Evolutionary conservation across 2,113 vertebrate genomes (phyloP).

Genomic region (Dipodomys ordii): DNA sequence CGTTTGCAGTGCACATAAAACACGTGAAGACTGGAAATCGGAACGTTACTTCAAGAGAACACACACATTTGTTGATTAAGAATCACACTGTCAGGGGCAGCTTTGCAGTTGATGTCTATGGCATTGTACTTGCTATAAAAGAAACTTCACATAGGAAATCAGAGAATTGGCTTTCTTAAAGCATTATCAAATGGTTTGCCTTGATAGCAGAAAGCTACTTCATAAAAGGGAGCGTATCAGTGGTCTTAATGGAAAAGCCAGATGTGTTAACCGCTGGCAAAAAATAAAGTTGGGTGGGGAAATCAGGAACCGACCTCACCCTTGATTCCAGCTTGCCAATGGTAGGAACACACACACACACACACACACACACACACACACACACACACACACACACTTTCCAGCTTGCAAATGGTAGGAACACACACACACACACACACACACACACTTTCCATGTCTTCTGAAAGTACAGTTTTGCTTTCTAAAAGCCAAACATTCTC

Average conservation of each 20-base stretch:
- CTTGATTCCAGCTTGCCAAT: constrained; percentile 62
- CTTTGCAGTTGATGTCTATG: constrained; percentile 51
- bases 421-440: constrained; percentile 34
- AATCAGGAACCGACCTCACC: constrained; percentile 26
- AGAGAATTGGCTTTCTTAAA: constrained; percentile 51
- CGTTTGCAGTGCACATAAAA: neutral
- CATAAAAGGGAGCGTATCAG: neutral
- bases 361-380: too few relatives aligned
- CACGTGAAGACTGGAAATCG: constrained; percentile 31
- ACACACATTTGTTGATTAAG: constrained; percentile 50
- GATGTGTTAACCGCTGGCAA: constrained; percentile 21
- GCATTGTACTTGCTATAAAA: constrained; percentile 35
- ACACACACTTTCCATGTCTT: constrained; percentile 57
- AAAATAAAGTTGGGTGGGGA: neutral
- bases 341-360: constrained; percentile 63
- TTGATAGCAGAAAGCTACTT: constrained; percentile 53
- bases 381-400: too few relatives aligned
- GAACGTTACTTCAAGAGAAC: constrained; percentile 27
- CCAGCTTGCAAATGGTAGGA: too few relatives aligned
- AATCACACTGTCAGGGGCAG: constrained; percentile 5
- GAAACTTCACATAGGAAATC: constrained; percentile 47
- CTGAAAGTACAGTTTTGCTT: constrained; percentile 69
- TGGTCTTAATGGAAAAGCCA: constrained; percentile 20
- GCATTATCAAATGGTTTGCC: constrained; percentile 16
- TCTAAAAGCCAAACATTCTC: constrained; percentile 74